A percentile compares a stretch with the other conserved stretches of the same genome.
Evolutionary conservation across 30 jellyfish, hydroid and myxozoan species (phyloP).

Genomic region (Chrysaora quinquecirrha): DNA sequence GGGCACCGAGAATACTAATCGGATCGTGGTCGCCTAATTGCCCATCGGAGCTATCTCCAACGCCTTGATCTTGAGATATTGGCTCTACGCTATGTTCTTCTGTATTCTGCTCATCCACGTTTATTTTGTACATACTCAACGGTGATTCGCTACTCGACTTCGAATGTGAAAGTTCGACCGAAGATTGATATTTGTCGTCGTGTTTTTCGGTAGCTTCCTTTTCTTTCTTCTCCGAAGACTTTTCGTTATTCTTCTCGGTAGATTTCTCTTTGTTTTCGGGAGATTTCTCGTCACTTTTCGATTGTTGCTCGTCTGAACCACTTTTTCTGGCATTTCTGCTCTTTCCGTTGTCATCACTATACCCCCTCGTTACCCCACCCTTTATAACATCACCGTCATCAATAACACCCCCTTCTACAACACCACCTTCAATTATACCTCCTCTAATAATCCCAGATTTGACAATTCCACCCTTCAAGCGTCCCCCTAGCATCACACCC

Average conservation of each 20-base stretch:
- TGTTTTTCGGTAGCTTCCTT: neutral
- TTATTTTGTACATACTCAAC: constrained; percentile 22
- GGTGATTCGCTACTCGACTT: neutral
- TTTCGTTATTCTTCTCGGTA: neutral
- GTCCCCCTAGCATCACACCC: constrained; percentile 97
- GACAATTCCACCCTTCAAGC: constrained; percentile 87
- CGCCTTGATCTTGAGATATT: neutral
- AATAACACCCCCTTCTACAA: constrained; percentile 92
- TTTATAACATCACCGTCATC: constrained; percentile 95
- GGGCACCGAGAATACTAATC: constrained; percentile 69
- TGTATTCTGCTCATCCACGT: constrained; percentile 18
- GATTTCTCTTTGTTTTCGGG: neutral
- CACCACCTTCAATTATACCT: constrained; percentile 94
- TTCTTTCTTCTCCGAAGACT: neutral
- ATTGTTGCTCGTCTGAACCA: neutral
- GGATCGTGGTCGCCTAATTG: neutral
- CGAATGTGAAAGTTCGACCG: neutral
- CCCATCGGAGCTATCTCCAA: neutral
- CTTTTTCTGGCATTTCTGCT: too few species aligned
- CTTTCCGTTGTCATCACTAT: constrained; percentile 69
- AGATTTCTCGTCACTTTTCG: neutral
- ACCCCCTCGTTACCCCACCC: constrained; percentile 86
- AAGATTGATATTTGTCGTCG: neutral
- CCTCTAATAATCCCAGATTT: constrained; percentile 90
- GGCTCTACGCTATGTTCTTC: constrained; percentile 49